Evolutionary conservation across 1,140 invertebrate species (phyloP).

Genomic region (Sarcophaga bullata): DNA sequence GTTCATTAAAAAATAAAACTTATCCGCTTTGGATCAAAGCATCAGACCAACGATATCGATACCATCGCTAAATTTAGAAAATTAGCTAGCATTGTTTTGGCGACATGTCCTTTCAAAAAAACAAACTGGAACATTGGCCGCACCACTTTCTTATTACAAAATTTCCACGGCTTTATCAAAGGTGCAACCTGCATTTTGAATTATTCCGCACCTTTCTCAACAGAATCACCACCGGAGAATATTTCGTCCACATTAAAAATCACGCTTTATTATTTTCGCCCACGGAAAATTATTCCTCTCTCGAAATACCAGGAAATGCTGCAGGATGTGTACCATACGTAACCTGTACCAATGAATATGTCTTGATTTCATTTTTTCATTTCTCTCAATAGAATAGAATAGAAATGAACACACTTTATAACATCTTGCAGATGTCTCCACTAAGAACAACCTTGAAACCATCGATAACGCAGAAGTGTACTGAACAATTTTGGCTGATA

Average conservation of each 20-base stretch:
- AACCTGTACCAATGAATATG: slow-evolving; percentile 44
- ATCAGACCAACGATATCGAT: slow-evolving; percentile 32
- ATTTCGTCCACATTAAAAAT: slow-evolving; percentile 65
- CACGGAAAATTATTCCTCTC: slow-evolving; percentile 44
- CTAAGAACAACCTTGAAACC: slow-evolving; percentile 18
- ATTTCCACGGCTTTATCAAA: slow-evolving; percentile 47
- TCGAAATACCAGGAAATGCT: slow-evolving; percentile 52
- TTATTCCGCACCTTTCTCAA: slow-evolving; percentile 43
- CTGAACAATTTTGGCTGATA: slow-evolving; percentile 49
- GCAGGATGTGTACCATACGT: slow-evolving; percentile 47
- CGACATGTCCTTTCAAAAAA: too few relatives aligned
- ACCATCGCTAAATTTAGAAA: too few relatives aligned
- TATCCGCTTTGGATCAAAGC: slow-evolving; percentile 12
- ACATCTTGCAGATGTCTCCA: slow-evolving; percentile 48
- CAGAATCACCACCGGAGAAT: slow-evolving; percentile 51
- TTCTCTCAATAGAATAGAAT: slow-evolving; percentile 41
- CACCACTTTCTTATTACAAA: too few relatives aligned
- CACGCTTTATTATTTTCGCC: slow-evolving; percentile 44
- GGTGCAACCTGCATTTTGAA: slow-evolving; percentile 41
- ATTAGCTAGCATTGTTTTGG: too few relatives aligned
- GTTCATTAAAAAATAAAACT: slow-evolving; percentile 3
- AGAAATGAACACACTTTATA: slow-evolving; percentile 40
- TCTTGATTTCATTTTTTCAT: neutral
- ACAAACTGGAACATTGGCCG: too few relatives aligned
- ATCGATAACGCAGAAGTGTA: slow-evolving; percentile 63